These are phyloP conservation scores for Amphipoea lucens DNA, from an alignment of 2,888 invertebrate genomes.

Conservation along the genomic window DNA sequence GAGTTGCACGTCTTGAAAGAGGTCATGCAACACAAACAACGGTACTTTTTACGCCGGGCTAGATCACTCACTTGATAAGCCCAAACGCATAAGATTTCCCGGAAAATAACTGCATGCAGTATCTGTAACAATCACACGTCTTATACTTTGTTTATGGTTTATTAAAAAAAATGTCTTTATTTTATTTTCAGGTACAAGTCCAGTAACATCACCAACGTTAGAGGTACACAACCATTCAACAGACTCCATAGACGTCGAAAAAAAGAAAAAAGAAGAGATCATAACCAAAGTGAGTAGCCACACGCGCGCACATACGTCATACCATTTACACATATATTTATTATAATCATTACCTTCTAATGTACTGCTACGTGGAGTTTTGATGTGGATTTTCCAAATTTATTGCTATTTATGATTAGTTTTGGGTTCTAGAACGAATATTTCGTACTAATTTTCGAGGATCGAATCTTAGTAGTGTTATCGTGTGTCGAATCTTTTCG, in stretches of 20 bases:
- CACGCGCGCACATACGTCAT: conserved; percentile 39
- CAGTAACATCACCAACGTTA: conserved; percentile 93
- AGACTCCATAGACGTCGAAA: conserved; percentile 93
- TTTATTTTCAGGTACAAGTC: conserved; percentile 91
- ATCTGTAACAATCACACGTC: not conserved
- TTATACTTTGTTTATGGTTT: not conserved
- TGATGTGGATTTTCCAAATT: conserved; percentile 78
- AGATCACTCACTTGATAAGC: not conserved
- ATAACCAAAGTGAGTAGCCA: conserved; percentile 88
- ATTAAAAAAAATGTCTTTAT: not conserved
- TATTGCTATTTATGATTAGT: conserved; percentile 72
- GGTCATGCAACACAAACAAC: conserved; percentile 28
- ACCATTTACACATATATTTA: conserved; percentile 76
- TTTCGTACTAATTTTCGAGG: conserved; percentile 49
- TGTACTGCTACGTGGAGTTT: conserved; percentile 81
- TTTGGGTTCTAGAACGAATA: conserved; percentile 74
- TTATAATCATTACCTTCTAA: conserved; percentile 74
- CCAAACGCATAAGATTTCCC: not conserved
- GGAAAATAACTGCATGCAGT: not conserved
- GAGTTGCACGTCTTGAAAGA: conserved; percentile 5
- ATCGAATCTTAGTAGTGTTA: conserved; percentile 49
- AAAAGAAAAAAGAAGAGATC: conserved; percentile 92
- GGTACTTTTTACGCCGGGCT: conserved; percentile 12
- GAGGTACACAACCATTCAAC: conserved; percentile 94
- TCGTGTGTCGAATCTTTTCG: conserved; percentile 40